Conservation (phyloP, 2,888 invertebrate species). For the Machimus atricapillus region DNA sequence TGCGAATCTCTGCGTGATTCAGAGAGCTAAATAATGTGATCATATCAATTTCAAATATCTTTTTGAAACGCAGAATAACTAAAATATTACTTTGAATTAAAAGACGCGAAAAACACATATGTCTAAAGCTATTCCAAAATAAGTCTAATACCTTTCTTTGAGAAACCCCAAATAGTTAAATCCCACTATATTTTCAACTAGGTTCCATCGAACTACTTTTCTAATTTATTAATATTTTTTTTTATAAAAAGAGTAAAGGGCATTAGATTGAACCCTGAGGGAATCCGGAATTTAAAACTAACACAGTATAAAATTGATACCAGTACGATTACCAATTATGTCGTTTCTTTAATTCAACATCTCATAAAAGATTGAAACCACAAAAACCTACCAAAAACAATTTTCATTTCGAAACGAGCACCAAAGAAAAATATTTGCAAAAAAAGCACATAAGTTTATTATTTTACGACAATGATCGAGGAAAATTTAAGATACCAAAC, state of each 20-base stretch:
- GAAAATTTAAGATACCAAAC: neutral
- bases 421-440: neutral
- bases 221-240: neutral
- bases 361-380: neutral
- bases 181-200: too few relatives aligned
- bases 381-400: neutral
- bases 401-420: neutral
- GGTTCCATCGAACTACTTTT: too few relatives aligned
- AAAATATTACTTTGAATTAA: too few relatives aligned
- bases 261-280: neutral
- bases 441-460: neutral
- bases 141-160: too few relatives aligned
- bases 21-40: neutral
- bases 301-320: neutral
- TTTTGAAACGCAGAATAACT: neutral
- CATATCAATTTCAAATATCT: neutral
- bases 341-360: neutral
- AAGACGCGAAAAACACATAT: too few relatives aligned
- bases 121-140: too few relatives aligned
- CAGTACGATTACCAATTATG: neutral
- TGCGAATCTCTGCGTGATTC: neutral
- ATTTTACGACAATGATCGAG: neutral
- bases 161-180: too few relatives aligned
- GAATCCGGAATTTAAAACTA: neutral
- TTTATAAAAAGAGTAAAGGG: neutral